Conservation (phyloP, 2,113 vertebrate species). For the Cololabis saira region DNA sequence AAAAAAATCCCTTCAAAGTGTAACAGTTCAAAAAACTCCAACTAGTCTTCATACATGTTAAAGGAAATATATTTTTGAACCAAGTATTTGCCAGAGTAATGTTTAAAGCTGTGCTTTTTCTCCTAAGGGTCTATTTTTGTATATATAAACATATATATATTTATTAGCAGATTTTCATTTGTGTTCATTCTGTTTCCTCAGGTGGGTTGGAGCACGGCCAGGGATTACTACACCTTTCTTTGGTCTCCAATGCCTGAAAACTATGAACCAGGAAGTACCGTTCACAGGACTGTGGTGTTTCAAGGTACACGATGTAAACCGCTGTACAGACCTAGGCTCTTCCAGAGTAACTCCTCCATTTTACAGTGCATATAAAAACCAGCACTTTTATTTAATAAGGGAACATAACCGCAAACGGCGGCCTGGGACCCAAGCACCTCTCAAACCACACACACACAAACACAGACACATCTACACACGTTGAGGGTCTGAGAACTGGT, state of each 20-base stretch:
- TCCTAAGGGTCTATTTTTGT: not conserved
- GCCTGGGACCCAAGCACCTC: slow-evolving; percentile 71
- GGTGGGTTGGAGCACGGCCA: slow-evolving; percentile 98
- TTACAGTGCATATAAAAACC: slow-evolving; percentile 76
- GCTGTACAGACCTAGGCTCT: slow-evolving; percentile 45
- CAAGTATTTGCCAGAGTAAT: too few species aligned
- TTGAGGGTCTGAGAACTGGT: slow-evolving; percentile 62
- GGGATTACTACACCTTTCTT: slow-evolving; percentile 98
- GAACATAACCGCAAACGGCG: slow-evolving; percentile 71
- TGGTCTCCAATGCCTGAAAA: slow-evolving; percentile 97
- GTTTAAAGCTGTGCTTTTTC: not conserved
- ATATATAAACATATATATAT: not conserved
- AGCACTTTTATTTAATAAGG: slow-evolving; percentile 76
- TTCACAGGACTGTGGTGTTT: slow-evolving; percentile 92
- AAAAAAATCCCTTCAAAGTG: not conserved
- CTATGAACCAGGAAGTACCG: slow-evolving; percentile 89
- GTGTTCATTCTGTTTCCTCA: slow-evolving; percentile 56
- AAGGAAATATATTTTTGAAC: too few species aligned
- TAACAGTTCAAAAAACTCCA: too few species aligned
- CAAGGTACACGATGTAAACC: slow-evolving; percentile 86
- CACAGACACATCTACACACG: slow-evolving; percentile 26
- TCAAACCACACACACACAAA: slow-evolving; percentile 53
- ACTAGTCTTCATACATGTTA: too few species aligned
- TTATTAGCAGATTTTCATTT: not conserved
- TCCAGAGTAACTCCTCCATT: slow-evolving; percentile 69